Percentiles rank a stretch among this genome's conserved stretches.
Conservation (phyloP, 2,113 vertebrate species). For the Chauna torquata region DNA sequence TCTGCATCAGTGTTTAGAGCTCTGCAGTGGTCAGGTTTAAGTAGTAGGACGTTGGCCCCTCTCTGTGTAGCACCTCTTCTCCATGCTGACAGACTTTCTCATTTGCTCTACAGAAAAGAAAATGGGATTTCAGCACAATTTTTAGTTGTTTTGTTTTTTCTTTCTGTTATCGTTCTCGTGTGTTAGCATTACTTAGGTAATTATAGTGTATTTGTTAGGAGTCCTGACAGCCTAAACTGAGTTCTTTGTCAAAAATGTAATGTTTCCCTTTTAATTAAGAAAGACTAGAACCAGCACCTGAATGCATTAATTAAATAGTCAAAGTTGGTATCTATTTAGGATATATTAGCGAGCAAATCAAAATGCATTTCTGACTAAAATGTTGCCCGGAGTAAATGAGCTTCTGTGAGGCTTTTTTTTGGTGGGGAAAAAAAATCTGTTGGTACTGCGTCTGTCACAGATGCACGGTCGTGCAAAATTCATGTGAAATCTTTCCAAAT, state of each 20-base stretch:
- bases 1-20: neutral
- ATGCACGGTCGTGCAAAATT: neutral
- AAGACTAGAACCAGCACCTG: constrained; percentile 51
- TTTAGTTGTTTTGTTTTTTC: neutral
- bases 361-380: constrained; percentile 17
- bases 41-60: neutral
- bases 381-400: neutral
- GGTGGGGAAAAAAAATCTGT: neutral
- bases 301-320: constrained; percentile 51
- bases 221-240: constrained; percentile 29
- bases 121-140: neutral
- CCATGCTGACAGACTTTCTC: neutral
- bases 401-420: neutral
- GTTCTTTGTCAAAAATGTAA: neutral
- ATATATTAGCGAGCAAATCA: constrained; percentile 11
- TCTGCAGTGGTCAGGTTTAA: neutral
- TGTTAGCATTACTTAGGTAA: constrained; percentile 8
- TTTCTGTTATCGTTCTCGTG: neutral
- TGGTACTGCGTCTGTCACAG: neutral
- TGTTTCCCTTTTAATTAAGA: constrained; percentile 43
- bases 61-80: neutral
- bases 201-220: constrained; percentile 11
- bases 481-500: neutral
- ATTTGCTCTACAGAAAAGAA: neutral
- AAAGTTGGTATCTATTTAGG: constrained; percentile 13